These are phyloP conservation scores for Leptinotarsa lineolata DNA, from an alignment of 1,140 invertebrate species.

Conservation along the genomic window DNA sequence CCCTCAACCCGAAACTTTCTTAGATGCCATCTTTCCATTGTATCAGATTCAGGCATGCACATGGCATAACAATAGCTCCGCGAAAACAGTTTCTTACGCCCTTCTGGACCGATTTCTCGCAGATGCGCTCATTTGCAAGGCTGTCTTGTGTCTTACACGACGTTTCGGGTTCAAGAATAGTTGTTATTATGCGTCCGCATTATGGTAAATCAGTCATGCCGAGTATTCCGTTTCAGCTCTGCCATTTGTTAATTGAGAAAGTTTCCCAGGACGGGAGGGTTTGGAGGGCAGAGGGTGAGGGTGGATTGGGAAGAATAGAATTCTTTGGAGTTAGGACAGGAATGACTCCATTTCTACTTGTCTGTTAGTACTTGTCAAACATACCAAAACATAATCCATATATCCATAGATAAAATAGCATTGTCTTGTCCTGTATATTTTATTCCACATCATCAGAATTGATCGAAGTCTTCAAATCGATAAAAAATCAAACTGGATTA, in stretches of 20 bases:
- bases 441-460: too few relatives aligned
- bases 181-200: slow-evolving; percentile 18
- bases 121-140: slow-evolving; percentile 35
- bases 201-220: slow-evolving; percentile 30
- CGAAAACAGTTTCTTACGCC: slow-evolving; percentile 20
- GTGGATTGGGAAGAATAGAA: neutral
- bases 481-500: too few relatives aligned
- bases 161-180: slow-evolving; percentile 20
- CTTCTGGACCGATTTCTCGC: slow-evolving; percentile 16
- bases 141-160: slow-evolving; percentile 33
- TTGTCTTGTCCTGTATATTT: too few relatives aligned
- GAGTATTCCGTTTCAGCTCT: neutral
- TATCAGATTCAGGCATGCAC: slow-evolving; percentile 10
- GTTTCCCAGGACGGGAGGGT: neutral
- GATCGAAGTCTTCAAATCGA: too few relatives aligned
- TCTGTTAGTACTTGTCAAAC: too few relatives aligned
- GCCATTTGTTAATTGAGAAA: slow-evolving; percentile 6
- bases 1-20: neutral
- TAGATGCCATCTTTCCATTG: neutral
- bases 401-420: too few relatives aligned
- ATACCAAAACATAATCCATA: too few relatives aligned
- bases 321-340: neutral
- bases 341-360: too few relatives aligned
- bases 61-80: slow-evolving; percentile 19
- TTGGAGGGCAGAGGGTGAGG: neutral